Evolutionary conservation across 2,888 invertebrate genomes (phyloP).

Genomic region (Neria commutata): DNA sequence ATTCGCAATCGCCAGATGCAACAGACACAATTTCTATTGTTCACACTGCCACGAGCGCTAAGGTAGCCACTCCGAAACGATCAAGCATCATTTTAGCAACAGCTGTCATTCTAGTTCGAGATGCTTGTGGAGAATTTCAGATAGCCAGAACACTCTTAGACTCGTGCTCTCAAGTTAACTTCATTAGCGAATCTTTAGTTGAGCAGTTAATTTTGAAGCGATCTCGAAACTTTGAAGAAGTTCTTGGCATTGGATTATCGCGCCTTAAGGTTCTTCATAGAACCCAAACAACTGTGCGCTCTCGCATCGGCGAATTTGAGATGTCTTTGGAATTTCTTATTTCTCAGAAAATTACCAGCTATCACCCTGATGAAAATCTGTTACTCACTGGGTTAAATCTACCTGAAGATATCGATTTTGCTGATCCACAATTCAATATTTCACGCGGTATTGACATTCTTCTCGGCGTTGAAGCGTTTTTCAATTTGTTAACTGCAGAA

Average conservation of each 20-base stretch:
- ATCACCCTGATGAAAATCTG: not conserved
- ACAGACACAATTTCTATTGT: not conserved
- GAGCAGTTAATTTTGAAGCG: not conserved
- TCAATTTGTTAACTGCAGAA: constrained; percentile 6
- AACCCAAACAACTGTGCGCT: no score
- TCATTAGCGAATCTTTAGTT: not conserved
- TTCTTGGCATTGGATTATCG: not conserved
- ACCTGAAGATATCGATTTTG: no score
- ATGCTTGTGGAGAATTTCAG: not conserved
- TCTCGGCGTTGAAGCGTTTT: constrained; percentile 12
- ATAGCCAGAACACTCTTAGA: not conserved
- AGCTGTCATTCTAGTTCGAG: not conserved
- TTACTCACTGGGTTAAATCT: not conserved
- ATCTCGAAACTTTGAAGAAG: not conserved
- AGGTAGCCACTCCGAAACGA: not conserved
- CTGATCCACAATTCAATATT: no score
- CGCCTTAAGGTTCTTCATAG: not conserved
- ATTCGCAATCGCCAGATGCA: no score
- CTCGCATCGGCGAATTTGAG: no score
- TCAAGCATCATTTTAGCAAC: constrained; percentile 3
- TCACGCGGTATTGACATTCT: no score
- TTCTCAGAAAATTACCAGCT: no score
- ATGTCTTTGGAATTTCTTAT: no score
- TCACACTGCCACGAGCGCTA: not conserved
- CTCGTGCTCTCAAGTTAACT: not conserved